A percentile compares a stretch with the other conserved stretches of the same genome.
Conservation (phyloP, 1,140 invertebrate genomes). For the Orussus abietinus region DNA sequence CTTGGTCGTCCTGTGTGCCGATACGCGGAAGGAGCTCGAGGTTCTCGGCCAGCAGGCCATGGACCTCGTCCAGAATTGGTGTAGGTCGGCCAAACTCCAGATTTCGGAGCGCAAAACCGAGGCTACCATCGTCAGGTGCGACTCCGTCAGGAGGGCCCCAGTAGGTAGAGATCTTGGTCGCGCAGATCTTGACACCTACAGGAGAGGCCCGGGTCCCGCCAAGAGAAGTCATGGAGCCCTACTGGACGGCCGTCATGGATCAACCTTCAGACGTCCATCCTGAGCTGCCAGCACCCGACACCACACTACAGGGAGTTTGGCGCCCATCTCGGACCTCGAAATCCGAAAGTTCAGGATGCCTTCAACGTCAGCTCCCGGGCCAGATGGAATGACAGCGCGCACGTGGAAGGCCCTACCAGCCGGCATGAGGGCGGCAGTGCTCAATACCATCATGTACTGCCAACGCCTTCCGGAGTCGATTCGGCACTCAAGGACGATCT, state of each 20-base stretch:
- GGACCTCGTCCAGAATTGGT: too few species aligned
- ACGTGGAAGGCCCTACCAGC: not conserved
- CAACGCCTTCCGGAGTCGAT: conserved; percentile 5
- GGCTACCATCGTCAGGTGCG: too few species aligned
- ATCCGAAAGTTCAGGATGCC: not conserved
- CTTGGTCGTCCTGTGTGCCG: too few species aligned
- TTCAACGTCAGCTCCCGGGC: conserved; percentile 9
- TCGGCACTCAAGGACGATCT: conserved; percentile 14
- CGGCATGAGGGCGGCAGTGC: not conserved
- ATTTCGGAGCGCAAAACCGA: too few species aligned
- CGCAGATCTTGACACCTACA: conserved; percentile 1
- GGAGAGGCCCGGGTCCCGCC: not conserved
- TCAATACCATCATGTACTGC: conserved; percentile 12
- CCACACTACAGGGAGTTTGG: not conserved
- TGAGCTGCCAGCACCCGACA: too few species aligned
- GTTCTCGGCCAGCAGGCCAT: too few species aligned
- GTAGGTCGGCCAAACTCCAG: too few species aligned
- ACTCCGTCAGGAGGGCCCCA: too few species aligned
- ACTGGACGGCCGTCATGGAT: conserved; percentile 1
- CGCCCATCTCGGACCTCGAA: not conserved
- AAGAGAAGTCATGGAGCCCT: conserved; percentile 4
- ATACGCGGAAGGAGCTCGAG: too few species aligned
- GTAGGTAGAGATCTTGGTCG: too few species aligned
- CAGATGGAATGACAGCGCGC: conserved; percentile 8
- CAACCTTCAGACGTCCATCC: not conserved